Percentiles rank a stretch among this genome's conserved stretches.
phyloP scores from a whole-genome alignment of 2,113 vertebrate species.

The Pteronura brasiliensis region DNA sequence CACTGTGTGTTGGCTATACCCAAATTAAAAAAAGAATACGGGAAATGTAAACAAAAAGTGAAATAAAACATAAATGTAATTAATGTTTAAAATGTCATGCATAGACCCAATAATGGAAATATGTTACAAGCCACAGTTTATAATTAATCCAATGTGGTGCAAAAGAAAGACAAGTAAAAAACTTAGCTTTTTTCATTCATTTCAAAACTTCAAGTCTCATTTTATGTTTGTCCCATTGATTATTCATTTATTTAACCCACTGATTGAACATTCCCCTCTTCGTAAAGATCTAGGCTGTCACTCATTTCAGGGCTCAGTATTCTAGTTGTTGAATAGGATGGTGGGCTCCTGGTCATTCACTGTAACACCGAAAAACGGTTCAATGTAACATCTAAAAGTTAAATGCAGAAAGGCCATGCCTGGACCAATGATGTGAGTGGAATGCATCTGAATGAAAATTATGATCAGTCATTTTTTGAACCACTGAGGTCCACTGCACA shows the following conservation, averaged over 20 bases:
- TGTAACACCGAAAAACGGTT: not conserved
- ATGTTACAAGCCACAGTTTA: not conserved
- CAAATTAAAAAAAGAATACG: not conserved
- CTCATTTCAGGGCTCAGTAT: not conserved
- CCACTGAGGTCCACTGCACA: not conserved
- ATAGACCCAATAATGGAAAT: not conserved
- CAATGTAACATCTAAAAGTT: not conserved
- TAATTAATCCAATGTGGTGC: not conserved
- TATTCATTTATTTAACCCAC: not conserved
- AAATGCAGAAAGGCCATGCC: too few species aligned
- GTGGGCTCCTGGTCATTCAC: not conserved
- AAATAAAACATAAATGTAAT: not conserved
- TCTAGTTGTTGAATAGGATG: not conserved
- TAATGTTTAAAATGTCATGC: not conserved
- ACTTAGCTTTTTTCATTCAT: not conserved
- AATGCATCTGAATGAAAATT: not conserved
- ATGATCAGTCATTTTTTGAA: not conserved
- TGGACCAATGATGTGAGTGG: not conserved
- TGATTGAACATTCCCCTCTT: not conserved
- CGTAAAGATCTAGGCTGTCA: not conserved
- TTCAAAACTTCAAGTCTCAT: not conserved
- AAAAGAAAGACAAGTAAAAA: not conserved
- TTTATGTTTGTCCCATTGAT: not conserved
- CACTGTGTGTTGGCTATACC: not conserved
- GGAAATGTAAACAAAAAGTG: not conserved